Evolutionary conservation across 2,113 vertebrate species (phyloP).

Genomic region (Genyomyrus donnyi): DNA sequence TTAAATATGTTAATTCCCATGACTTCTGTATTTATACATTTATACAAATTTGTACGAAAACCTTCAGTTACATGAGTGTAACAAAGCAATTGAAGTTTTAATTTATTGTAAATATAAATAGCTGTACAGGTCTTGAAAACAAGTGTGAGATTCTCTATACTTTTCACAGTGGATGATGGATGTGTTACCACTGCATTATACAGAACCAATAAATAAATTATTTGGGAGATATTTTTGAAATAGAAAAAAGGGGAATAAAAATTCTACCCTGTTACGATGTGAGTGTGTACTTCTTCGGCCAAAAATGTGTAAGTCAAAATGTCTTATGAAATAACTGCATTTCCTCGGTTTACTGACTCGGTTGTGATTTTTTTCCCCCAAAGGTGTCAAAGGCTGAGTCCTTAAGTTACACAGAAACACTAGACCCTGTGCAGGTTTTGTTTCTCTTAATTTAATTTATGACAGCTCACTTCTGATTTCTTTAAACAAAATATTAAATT

Average conservation of each 20-base stretch:
- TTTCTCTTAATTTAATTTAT: not conserved
- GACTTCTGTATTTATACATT: conserved; percentile 12
- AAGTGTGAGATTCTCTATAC: not conserved
- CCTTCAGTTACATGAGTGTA: not conserved
- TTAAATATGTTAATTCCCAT: not conserved
- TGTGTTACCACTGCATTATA: not conserved
- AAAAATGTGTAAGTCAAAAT: not conserved
- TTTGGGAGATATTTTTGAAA: conserved; percentile 13
- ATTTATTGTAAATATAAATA: conserved; percentile 13
- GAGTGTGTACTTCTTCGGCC: not conserved
- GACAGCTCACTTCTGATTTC: not conserved
- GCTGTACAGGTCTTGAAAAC: not conserved
- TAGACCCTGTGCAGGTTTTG: not conserved
- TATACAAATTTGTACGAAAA: conserved; percentile 6
- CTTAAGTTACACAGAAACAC: not conserved
- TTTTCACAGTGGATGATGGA: conserved; percentile 4
- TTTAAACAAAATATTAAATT: not conserved
- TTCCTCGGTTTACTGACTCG: not conserved
- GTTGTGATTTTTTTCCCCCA: not conserved
- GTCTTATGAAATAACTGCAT: not conserved
- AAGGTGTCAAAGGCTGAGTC: not conserved
- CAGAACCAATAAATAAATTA: not conserved
- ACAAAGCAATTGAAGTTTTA: not conserved
- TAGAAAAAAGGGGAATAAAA: not conserved
- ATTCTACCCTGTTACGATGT: not conserved